Evolutionary conservation across 2,797 vertebrate species (phyloP).

Genomic region (Todus mexicanus): DNA sequence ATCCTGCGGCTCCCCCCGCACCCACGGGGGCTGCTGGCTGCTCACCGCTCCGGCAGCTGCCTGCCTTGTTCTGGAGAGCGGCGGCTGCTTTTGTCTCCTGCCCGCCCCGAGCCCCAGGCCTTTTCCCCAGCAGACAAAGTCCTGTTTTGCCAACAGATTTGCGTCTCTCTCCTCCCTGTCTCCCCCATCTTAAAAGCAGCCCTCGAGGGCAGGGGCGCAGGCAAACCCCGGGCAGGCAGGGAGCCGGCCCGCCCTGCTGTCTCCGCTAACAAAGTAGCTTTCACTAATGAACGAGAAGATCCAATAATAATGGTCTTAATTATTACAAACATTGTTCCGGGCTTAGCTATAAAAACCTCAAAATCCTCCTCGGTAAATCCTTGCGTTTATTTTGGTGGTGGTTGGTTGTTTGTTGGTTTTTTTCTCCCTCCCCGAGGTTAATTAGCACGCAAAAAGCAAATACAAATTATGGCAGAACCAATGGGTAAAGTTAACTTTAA

Average conservation of each 20-base stretch:
- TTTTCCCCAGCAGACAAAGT: slow-evolving; percentile 15
- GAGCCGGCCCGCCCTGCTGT: background rate
- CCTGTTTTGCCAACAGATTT: slow-evolving; percentile 13
- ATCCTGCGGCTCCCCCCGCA: background rate
- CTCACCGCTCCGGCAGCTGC: slow-evolving; percentile 12
- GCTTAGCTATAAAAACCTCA: slow-evolving; percentile 18
- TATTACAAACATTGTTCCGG: slow-evolving; percentile 28
- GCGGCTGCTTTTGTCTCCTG: slow-evolving; percentile 23
- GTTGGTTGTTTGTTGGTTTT: background rate
- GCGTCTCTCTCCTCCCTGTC: background rate
- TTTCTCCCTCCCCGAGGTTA: slow-evolving; percentile 16
- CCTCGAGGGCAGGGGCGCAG: background rate
- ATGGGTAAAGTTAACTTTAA: slow-evolving; percentile 41
- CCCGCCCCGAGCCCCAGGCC: background rate
- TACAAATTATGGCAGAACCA: slow-evolving; percentile 13
- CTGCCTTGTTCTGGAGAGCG: background rate
- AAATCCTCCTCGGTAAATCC: background rate
- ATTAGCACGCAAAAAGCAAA: slow-evolving; percentile 46
- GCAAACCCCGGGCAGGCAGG: background rate
- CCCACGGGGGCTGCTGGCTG: background rate
- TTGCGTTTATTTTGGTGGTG: background rate
- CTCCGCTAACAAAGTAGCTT: background rate
- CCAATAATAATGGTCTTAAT: slow-evolving; percentile 33
- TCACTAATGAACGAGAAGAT: slow-evolving; percentile 46
- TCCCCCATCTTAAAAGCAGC: background rate